Conservation (phyloP, 2,797 vertebrate species). For the Chaetophractus vellerosus region DNA sequence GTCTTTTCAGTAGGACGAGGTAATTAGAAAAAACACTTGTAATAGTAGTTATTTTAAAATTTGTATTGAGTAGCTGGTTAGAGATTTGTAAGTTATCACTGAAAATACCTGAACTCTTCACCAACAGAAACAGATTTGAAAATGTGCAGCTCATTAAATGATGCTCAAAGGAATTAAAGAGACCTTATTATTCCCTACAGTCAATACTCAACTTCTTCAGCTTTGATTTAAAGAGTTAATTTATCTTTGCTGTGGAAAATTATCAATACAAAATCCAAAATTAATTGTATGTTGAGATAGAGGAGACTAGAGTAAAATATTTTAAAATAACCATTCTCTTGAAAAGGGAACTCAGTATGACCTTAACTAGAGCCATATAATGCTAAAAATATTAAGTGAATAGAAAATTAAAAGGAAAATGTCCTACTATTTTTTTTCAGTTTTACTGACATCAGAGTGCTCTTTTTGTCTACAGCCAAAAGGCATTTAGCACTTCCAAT, state of each 20-base stretch:
- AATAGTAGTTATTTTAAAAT: constrained; percentile 63
- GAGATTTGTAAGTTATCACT: constrained; percentile 31
- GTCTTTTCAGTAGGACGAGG: constrained; percentile 8
- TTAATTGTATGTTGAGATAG: constrained; percentile 77
- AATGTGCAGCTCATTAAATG: constrained; percentile 43
- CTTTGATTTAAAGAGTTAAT: constrained; percentile 82
- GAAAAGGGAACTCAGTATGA: constrained; percentile 84
- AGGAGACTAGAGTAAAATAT: constrained; percentile 74
- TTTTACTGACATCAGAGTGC: constrained; percentile 73
- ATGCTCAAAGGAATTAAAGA: constrained; percentile 60
- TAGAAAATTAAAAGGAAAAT: constrained; percentile 83
- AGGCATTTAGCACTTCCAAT: constrained; percentile 69
- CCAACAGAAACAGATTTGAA: constrained; percentile 28
- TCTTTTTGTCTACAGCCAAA: constrained; percentile 74
- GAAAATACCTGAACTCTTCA: constrained; percentile 51
- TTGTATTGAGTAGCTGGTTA: constrained; percentile 9
- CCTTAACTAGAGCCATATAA: constrained; percentile 78
- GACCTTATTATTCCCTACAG: constrained; percentile 56
- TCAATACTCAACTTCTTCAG: constrained; percentile 70
- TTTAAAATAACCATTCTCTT: constrained; percentile 86
- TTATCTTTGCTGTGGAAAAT: constrained; percentile 70
- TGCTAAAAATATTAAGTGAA: constrained; percentile 81
- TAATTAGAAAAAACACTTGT: not conserved
- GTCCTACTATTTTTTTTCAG: constrained; percentile 83
- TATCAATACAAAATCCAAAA: constrained; percentile 81